Evolutionary conservation across 23 tunicate genomes (phyloP), one percentile per base, ranked within the genome.

Genomic region (Aplidium turbinatum): DNA sequence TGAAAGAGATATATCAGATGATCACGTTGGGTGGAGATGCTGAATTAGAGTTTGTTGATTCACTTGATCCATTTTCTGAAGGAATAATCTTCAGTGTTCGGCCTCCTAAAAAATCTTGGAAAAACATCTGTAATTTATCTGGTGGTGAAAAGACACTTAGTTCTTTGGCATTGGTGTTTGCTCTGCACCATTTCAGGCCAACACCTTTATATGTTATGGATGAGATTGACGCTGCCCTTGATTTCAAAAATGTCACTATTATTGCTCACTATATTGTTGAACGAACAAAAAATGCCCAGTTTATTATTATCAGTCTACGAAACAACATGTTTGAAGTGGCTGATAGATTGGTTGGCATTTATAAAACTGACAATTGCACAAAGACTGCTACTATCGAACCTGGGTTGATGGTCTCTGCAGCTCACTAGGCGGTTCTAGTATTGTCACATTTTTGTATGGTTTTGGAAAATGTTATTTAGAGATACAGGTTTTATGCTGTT

Each of bases 141-240:
- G 99, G 99, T 16, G 99, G 99, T 1, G 99, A 94, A 46, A 94
- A 94, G 56, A 94, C 99, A 29, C 76, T 94, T 0, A 81, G 89
- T 53, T 94, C 99, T 0, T 61, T 94, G 35, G 94, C 99, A 1
- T 67, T 94, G 58, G 91, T 94, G 11, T 94, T 94, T 57, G 95
- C 99, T 19, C 82, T 94, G n/a, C 99, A 94, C 47, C 94, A 94
- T 48, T 94, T 87, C 52, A 54, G 94, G 28, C 99, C 99, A 5
- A 94, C 95, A 33, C 99, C 99, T 3, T 76, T 94, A 4, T 94
- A 94, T 66, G 99, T 94, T 1, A 94, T 94, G 99, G 99, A 94
- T 65, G 99, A 94, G 40, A 94, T 94, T 11, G 99, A 94, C 47
- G 99, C 99, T 27, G 99, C 99, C 16, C 72, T 94, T 23, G 99